Evolutionary conservation across 2,888 invertebrate species (phyloP).

Genomic region (Litoditis marina): DNA sequence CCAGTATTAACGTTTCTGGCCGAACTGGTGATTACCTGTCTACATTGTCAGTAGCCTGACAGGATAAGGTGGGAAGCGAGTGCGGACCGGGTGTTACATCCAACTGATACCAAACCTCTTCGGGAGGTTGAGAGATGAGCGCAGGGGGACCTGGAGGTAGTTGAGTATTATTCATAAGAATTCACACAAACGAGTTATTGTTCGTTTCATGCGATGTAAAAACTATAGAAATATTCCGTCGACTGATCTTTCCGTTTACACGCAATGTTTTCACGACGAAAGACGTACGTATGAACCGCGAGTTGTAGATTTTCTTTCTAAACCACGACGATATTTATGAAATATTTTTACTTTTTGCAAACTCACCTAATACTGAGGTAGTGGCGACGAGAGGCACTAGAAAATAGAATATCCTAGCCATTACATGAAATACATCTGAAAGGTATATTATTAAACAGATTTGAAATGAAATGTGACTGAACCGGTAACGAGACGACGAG

Average conservation of each 20-base stretch:
- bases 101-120: slow-evolving; percentile 53
- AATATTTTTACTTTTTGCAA: background rate
- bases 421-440: background rate
- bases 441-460: slow-evolving; percentile 3
- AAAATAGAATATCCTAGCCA: background rate
- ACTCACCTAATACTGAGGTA: slow-evolving; percentile 1
- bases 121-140: slow-evolving; percentile 47
- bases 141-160: slow-evolving; percentile 46
- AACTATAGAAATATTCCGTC: no score
- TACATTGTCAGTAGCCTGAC: slow-evolving; percentile 49
- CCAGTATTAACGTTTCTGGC: no score
- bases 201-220: no score
- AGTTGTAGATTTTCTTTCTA: no score
- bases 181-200: no score
- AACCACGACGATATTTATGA: no score
- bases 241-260: no score
- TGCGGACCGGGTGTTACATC: slow-evolving; percentile 26
- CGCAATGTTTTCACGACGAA: no score
- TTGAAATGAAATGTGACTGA: background rate
- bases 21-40: slow-evolving; percentile 42
- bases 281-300: no score
- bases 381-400: background rate
- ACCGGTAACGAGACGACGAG: background rate
- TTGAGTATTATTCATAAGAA: background rate
- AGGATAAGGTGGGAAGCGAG: slow-evolving; percentile 44